phyloP scores from a whole-genome alignment of 2,113 vertebrate species.

The Gopherus evgoodei region DNA sequence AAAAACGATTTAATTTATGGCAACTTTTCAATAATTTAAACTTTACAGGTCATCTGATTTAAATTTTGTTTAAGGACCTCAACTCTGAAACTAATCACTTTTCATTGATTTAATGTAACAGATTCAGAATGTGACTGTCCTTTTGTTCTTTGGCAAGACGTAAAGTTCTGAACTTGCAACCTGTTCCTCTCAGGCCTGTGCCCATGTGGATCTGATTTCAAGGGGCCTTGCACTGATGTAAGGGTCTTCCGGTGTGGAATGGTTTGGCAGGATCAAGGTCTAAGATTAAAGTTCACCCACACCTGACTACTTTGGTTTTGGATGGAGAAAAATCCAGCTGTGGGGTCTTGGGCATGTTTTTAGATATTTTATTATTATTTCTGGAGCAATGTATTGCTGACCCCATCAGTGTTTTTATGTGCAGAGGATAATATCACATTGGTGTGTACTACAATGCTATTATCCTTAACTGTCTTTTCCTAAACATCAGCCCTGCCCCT shows the following conservation, averaged over 20 bases:
- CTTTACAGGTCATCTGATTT: neutral
- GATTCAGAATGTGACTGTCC: neutral
- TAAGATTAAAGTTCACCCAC: neutral
- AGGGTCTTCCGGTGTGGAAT: neutral
- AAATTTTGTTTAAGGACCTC: neutral
- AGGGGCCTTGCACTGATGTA: neutral
- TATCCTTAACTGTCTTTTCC: neutral
- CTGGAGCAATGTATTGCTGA: neutral
- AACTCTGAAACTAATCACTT: neutral
- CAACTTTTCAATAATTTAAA: neutral
- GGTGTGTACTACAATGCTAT: neutral
- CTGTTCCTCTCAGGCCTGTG: neutral
- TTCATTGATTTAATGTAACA: neutral
- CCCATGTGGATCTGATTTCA: neutral
- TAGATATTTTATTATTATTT: neutral
- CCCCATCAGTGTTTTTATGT: neutral
- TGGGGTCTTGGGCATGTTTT: neutral
- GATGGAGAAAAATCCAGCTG: neutral
- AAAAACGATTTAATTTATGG: neutral
- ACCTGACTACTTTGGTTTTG: neutral
- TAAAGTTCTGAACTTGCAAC: neutral
- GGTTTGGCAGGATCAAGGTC: neutral
- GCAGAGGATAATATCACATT: neutral
- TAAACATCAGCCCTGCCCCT: neutral
- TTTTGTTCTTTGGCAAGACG: neutral